Evolutionary conservation across 2,113 vertebrate species (phyloP).

Genomic region (Dasyprocta punctata): DNA sequence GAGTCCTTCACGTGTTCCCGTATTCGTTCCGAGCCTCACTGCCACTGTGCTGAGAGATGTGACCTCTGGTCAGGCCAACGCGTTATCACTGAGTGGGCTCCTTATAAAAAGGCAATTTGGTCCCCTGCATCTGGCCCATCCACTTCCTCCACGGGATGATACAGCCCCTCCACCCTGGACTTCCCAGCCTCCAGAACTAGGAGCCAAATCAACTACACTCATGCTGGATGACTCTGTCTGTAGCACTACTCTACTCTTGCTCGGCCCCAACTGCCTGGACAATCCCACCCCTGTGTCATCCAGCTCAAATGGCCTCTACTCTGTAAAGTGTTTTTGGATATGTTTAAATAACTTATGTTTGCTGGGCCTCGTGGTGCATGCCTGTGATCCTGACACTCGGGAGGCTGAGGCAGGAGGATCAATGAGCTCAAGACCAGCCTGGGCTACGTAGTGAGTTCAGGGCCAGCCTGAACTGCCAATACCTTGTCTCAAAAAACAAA

Average conservation of each 20-base stretch:
- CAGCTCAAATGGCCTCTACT: background rate
- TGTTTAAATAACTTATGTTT: background rate
- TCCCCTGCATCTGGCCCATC: background rate
- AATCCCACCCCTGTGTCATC: background rate
- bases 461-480: background rate
- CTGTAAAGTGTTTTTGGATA: background rate
- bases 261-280: fast-evolving
- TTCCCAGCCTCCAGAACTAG: background rate
- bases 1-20: background rate
- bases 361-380: background rate
- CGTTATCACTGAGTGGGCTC: background rate
- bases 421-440: background rate
- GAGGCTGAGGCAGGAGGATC: background rate
- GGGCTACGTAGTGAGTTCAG: background rate
- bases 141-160: background rate
- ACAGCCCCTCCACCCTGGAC: background rate
- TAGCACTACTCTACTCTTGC: background rate
- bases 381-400: background rate
- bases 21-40: background rate
- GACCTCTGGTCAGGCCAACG: background rate
- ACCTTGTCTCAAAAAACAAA: background rate
- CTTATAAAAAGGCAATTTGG: background rate
- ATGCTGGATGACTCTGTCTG: background rate
- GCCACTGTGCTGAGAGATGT: background rate
- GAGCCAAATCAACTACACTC: background rate